Evolutionary conservation across 2,113 vertebrate genomes (phyloP), one percentile per base, ranked within the genome.

Genomic region (Turnix velox): DNA sequence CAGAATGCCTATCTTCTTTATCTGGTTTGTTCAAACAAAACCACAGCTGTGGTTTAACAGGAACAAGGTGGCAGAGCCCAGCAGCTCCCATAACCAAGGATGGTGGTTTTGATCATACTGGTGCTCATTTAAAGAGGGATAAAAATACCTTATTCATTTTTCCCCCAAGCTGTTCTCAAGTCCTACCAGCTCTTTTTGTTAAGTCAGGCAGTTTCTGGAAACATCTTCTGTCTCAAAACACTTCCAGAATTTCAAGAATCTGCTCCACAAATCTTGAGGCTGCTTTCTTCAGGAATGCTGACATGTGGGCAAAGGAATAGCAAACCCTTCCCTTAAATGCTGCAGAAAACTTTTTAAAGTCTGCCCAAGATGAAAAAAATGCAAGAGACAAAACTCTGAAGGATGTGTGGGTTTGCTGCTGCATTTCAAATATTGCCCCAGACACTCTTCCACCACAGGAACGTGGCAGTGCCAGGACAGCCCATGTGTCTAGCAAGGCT

Each of bases 171-270:
- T 1, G 1, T 52, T 18, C 43, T 28, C 35, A 85, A 92, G 43
- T 87, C 66, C 55, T 84, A 91, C 88, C 84, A 93, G 67, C 8
- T 52, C 66, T 63, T 69, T 83, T 59, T 81, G 68, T 89, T 80
- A 73, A 51, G 46, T 82, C 78, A 83, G 51, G 35, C 71, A 94
- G 72, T 59, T 94, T 93, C 77, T 90, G 83, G 72, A 96, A 93
- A 55, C 54, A 61, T 87, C 71, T 86, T 87, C 89, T 86, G 51
- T n/a, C 75, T 91, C 45, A 49, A 93, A 93, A 93, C 75, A 90
- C 20, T 62, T 69, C 14, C 84, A 97, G 65, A 96, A 95, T 92
- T 74, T 81, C 84, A 93, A 93, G 91, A 93, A 90, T 93, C 95
- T 75, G 85, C 49, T 81, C 69, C 54, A 73, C 91, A 95, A 91